Percentiles rank a stretch among this genome's conserved stretches.
Conservation (phyloP, 92 coral and sea anemone species). For the Anthopleura xanthogrammica region DNA sequence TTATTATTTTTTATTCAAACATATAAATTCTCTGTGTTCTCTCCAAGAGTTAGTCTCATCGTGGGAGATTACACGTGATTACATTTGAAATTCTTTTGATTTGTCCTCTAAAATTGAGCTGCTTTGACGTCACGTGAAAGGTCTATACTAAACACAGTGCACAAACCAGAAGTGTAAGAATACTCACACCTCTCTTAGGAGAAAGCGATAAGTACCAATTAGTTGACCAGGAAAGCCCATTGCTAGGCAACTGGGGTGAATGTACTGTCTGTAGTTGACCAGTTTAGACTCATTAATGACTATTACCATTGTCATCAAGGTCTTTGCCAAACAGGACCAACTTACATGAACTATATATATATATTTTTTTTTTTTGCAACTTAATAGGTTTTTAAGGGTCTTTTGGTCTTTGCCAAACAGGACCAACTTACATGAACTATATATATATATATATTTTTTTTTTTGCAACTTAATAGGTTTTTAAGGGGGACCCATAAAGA, state of each 20-base stretch:
- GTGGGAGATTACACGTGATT: no score
- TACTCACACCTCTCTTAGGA: constrained; percentile 84
- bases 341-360: neutral
- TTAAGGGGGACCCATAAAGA: no score
- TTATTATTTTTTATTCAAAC: no score
- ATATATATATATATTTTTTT: no score
- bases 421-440: constrained; percentile 40
- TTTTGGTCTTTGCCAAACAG: constrained; percentile 71
- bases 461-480: no score
- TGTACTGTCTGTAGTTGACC: constrained; percentile 32
- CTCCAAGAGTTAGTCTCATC: no score
- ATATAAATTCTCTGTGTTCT: no score
- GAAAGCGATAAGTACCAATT: constrained; percentile 23
- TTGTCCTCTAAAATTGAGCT: no score
- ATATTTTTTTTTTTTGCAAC: no score
- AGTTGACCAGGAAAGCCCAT: constrained; percentile 2
- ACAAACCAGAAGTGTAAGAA: constrained; percentile 45
- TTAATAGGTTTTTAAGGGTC: no score
- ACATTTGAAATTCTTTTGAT: no score
- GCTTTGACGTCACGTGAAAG: no score
- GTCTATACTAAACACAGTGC: neutral
- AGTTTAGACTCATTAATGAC: constrained; percentile 25
- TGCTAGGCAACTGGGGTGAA: neutral
- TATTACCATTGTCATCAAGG: constrained; percentile 86
- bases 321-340: constrained; percentile 75